These are phyloP conservation scores for Eira barbara DNA, from an alignment of 2,113 vertebrate genomes.

Conservation along the genomic window DNA sequence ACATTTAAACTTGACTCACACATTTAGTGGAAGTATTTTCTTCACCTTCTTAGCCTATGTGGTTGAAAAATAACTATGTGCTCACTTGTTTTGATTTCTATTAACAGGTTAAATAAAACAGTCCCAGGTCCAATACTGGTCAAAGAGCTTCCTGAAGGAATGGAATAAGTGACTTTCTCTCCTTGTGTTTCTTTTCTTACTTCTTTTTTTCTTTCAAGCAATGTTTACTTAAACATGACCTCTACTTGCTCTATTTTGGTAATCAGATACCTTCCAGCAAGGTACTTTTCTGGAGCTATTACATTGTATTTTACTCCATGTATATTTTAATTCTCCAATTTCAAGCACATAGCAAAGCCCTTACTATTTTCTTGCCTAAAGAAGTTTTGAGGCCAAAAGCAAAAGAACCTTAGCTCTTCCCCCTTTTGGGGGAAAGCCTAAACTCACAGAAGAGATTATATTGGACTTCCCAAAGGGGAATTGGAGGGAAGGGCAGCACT, in stretches of 20 bases:
- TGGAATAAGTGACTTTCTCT: background rate
- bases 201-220: background rate
- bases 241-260: background rate
- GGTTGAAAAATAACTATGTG: background rate
- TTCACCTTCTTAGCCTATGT: background rate
- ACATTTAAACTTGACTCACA: background rate
- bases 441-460: background rate
- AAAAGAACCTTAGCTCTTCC: background rate
- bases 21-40: background rate
- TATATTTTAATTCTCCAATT: background rate
- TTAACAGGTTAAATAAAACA: background rate
- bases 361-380: background rate
- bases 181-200: background rate
- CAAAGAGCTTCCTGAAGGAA: background rate
- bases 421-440: background rate
- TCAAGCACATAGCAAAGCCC: background rate
- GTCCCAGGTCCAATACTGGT: background rate
- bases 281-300: background rate
- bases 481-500: accelerated
- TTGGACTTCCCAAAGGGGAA: background rate
- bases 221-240: background rate
- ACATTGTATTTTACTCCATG: background rate
- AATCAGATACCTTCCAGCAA: background rate
- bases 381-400: background rate
- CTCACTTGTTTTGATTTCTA: background rate